Conservation (phyloP, 2,113 vertebrate species). For the Ia io region DNA sequence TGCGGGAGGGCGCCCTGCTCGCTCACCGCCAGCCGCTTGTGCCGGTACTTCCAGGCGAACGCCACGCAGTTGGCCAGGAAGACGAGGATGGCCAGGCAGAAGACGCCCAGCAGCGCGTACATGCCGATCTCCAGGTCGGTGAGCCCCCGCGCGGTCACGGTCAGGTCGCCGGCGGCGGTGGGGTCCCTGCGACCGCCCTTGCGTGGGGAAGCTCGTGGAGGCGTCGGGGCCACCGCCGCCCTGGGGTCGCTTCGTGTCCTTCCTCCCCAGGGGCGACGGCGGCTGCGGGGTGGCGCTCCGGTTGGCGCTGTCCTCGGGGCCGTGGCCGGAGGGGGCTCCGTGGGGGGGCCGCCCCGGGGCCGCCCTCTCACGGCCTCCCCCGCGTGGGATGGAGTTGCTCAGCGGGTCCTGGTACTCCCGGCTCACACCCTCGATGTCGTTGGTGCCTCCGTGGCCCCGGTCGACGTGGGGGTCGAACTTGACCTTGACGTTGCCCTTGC, state of each 20-base stretch:
- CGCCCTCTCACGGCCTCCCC: slow-evolving; percentile 82
- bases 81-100: slow-evolving; percentile 97
- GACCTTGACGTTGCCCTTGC: slow-evolving; percentile 89
- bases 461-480: slow-evolving; percentile 86
- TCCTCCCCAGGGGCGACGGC: slow-evolving; percentile 80
- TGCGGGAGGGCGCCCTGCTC: slow-evolving; percentile 95
- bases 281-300: slow-evolving; percentile 85
- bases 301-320: slow-evolving; percentile 83
- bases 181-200: slow-evolving; percentile 86
- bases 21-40: slow-evolving; percentile 93
- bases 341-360: slow-evolving; percentile 85
- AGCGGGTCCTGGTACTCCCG: slow-evolving; percentile 84
- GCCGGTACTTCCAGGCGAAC: slow-evolving; percentile 96
- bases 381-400: slow-evolving; percentile 83
- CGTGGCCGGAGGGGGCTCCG: slow-evolving; percentile 78
- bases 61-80: slow-evolving; percentile 98
- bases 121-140: slow-evolving; percentile 97
- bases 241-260: slow-evolving; percentile 78
- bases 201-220: slow-evolving; percentile 87
- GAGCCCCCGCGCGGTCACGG: slow-evolving; percentile 87
- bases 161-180: slow-evolving; percentile 82
- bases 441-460: slow-evolving; percentile 81
- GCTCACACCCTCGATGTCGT: slow-evolving; percentile 78
- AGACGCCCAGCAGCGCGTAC: slow-evolving; percentile 96
- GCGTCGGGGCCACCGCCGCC: slow-evolving; percentile 81